phyloP scores from a whole-genome alignment of 1,140 invertebrate genomes.

The Procambarus clarkii region DNA sequence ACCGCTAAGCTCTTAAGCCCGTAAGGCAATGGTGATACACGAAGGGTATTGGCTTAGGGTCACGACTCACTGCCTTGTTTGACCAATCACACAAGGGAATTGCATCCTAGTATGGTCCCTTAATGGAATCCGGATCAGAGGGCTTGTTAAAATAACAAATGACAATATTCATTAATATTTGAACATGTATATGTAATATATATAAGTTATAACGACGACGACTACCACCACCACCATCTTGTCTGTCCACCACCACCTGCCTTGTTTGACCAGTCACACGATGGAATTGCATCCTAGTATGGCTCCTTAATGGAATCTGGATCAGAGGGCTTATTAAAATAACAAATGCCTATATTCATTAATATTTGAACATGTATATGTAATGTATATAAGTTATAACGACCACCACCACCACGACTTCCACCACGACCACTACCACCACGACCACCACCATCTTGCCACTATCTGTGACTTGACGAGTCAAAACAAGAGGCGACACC shows the following conservation, averaged over 20 bases:
- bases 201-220: too few species aligned
- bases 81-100: neutral
- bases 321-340: too few species aligned
- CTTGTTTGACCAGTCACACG: neutral
- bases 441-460: neutral
- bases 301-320: neutral
- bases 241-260: neutral
- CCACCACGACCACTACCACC: neutral
- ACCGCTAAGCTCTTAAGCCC: conserved; percentile 3
- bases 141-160: too few species aligned
- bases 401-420: neutral
- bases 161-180: too few species aligned
- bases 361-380: too few species aligned
- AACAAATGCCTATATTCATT: too few species aligned
- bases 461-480: too few species aligned
- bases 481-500: neutral
- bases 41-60: neutral
- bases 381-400: too few species aligned
- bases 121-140: neutral
- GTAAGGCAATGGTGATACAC: neutral
- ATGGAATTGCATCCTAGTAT: neutral
- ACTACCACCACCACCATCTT: neutral
- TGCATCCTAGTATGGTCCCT: neutral
- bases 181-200: too few species aligned
- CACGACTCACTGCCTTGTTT: neutral